Evolutionary conservation across 2,797 vertebrate genomes (phyloP), one percentile per base, ranked within the genome.

Genomic region (Odontamblyopus lacepedii): DNA sequence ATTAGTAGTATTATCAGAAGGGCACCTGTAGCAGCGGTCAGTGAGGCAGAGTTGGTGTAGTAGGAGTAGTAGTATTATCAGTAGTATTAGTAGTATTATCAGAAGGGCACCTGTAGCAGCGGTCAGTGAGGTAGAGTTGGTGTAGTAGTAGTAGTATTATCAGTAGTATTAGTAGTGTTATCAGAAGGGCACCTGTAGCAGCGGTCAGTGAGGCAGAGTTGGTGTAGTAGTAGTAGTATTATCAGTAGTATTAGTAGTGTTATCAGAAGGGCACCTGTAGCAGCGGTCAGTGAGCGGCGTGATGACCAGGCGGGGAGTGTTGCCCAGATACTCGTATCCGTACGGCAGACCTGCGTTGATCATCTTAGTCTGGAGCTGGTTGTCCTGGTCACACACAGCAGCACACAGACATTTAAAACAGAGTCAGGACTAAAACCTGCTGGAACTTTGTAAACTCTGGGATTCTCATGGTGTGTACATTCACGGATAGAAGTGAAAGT

Each of bases 231-330:
- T 30, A 29, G 57, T 61, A 61, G 5, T 32, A 61, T 29, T 7
- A 61, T 15, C 29, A 60, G 27, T 30, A 60, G 27, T 29, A 60
- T 13, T 16, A 29, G 13, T 15, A 30, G 29, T 19, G 38, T 12
- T 38, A 75, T 23, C 16, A 15, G 29, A 38, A 16, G 64, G 2
- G 11, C n/a, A 98, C 96, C 97, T 95, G 92, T 98, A 97, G 87
- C 96, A 98, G 84, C 96, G 94, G 80, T 97, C 96, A 4, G 96
- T 97, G 71, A 98, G 95, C 0, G 96, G 96, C 12, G 96, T 98
- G 75, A 98, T 97, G 84, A 98, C 96, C 83, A 98, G 86, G 35
- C 96, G 91, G 19, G 95, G 94, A 3, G 95, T 96, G 85, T 97
- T 97, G 51, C 96, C 96, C 72, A 97, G 94, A 78, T 98, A 98